phyloP scores from a whole-genome alignment of 2,888 invertebrate genomes.

The Chouioia cunea region DNA sequence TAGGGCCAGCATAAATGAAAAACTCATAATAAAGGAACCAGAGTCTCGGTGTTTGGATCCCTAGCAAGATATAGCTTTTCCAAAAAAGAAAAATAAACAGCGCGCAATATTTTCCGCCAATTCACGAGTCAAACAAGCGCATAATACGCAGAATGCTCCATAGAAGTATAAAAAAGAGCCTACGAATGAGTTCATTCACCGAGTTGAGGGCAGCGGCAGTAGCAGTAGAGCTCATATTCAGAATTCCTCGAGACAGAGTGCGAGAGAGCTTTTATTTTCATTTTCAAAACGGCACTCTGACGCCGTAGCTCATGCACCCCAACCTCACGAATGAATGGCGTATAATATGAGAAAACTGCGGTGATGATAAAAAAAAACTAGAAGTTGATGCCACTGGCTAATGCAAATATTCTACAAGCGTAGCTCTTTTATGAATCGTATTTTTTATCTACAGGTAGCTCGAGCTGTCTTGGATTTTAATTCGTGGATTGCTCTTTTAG shows the following conservation, averaged over 20 bases:
- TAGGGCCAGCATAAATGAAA: too few relatives aligned
- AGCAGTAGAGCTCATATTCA: too few relatives aligned
- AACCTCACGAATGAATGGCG: constrained; percentile 32
- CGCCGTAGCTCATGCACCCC: constrained; percentile 34
- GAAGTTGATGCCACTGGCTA: constrained; percentile 13
- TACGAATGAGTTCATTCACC: too few relatives aligned
- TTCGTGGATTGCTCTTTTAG: constrained; percentile 16
- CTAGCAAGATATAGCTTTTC: too few relatives aligned
- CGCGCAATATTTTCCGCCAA: too few relatives aligned
- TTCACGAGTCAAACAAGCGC: too few relatives aligned
- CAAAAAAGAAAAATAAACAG: too few relatives aligned
- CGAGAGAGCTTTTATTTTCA: constrained; percentile 37
- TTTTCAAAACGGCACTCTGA: constrained; percentile 25
- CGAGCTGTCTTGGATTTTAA: constrained; percentile 24
- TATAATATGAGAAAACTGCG: background rate
- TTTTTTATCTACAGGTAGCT: constrained; percentile 3
- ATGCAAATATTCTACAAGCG: constrained; percentile 26
- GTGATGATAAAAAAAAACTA: constrained; percentile 38
- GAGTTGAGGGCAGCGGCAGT: too few relatives aligned
- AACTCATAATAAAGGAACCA: too few relatives aligned
- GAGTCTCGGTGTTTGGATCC: too few relatives aligned
- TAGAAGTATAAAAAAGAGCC: too few relatives aligned
- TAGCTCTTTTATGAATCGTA: constrained; percentile 4
- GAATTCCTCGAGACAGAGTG: constrained; percentile 7
- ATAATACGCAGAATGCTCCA: too few relatives aligned